These are phyloP conservation scores for Pseudomugil gertrudae DNA, from an alignment of 2,797 vertebrate species.

Conservation along the genomic window DNA sequence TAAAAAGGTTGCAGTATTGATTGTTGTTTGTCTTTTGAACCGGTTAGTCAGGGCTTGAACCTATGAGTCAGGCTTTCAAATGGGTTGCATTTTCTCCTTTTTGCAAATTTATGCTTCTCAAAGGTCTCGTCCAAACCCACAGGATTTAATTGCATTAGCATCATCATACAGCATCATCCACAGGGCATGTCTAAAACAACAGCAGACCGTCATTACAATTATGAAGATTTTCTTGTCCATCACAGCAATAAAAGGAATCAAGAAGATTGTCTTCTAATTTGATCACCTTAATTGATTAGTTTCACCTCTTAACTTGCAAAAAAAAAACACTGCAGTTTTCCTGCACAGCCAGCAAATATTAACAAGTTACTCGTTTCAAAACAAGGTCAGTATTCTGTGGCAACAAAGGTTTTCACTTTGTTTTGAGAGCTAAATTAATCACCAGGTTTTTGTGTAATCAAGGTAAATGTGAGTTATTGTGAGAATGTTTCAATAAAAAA, in stretches of 20 bases:
- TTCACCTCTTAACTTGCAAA: constrained; percentile 44
- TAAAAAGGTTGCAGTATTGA: constrained; percentile 43
- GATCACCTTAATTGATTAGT: constrained; percentile 49
- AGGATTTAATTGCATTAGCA: constrained; percentile 36
- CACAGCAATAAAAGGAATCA: constrained; percentile 49
- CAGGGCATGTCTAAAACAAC: constrained; percentile 43
- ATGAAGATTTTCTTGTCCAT: constrained; percentile 44
- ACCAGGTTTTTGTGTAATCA: neutral
- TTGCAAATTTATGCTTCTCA: constrained; percentile 28
- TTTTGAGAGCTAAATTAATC: constrained; percentile 2
- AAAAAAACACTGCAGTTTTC: constrained; percentile 16
- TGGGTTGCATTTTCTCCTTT: constrained; percentile 6
- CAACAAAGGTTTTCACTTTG: constrained; percentile 8
- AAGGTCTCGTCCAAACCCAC: constrained; percentile 29
- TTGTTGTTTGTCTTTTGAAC: constrained; percentile 36
- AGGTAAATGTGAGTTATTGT: neutral
- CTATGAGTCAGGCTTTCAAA: constrained; percentile 13
- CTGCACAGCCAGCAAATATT: constrained; percentile 24
- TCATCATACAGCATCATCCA: constrained; percentile 39
- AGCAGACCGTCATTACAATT: constrained; percentile 43
- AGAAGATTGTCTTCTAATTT: constrained; percentile 53
- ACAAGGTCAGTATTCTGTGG: constrained; percentile 15
- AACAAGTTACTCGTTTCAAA: constrained; percentile 23
- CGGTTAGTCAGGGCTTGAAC: constrained; percentile 25
- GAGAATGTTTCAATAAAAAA: neutral